phyloP scores from a whole-genome alignment of 2,797 vertebrate genomes.

The Spheniscus humboldti region DNA sequence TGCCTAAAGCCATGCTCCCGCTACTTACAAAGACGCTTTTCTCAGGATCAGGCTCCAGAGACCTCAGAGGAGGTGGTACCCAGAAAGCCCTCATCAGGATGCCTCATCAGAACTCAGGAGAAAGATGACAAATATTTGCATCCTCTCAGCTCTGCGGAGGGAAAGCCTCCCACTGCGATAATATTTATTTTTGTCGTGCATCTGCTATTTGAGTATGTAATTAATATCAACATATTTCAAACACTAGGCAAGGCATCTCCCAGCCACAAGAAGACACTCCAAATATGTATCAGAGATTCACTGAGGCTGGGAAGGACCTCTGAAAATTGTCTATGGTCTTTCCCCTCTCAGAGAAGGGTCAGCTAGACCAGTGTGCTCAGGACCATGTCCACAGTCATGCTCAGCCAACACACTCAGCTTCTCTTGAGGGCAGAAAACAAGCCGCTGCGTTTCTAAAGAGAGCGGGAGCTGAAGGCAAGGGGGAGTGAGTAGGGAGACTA shows the following conservation, averaged over 20 bases:
- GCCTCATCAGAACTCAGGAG: background rate
- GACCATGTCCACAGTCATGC: accelerated
- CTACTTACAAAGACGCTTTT: background rate
- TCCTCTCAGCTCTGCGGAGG: slow-evolving; percentile 1
- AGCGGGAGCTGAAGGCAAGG: background rate
- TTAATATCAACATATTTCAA: slow-evolving; percentile 57
- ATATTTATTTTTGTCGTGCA: slow-evolving; percentile 61
- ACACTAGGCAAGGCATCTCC: slow-evolving; percentile 33
- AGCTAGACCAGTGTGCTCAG: background rate
- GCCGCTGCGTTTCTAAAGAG: background rate
- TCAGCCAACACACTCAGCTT: background rate
- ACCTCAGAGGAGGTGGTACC: background rate
- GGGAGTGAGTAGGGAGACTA: background rate
- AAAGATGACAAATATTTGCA: slow-evolving; percentile 50
- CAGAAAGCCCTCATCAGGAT: slow-evolving; percentile 11
- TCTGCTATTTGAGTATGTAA: slow-evolving; percentile 58
- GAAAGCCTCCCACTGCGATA: slow-evolving; percentile 41
- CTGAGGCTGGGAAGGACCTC: background rate
- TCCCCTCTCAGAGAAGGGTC: background rate
- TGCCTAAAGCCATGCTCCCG: background rate
- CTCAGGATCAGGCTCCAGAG: background rate
- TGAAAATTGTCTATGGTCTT: background rate
- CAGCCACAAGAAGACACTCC: slow-evolving; percentile 27
- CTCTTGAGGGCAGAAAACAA: background rate
- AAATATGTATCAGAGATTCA: background rate